phyloP scores from a whole-genome alignment of 2,797 vertebrate species.

The Cynopterus sphinx region DNA sequence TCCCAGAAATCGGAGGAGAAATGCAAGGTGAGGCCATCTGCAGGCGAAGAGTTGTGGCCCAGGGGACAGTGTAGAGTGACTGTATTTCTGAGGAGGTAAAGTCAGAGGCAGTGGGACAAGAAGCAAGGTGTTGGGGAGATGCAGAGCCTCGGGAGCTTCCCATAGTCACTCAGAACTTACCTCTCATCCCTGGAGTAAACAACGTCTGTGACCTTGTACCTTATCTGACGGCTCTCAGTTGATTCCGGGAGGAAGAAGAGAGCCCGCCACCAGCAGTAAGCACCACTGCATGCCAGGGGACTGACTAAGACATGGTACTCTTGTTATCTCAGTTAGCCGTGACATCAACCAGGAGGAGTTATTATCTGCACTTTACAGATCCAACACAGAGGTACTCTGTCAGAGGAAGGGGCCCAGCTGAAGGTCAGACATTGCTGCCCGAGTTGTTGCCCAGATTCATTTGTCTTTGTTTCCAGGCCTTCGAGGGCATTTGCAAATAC shows the following conservation, averaged over 20 bases:
- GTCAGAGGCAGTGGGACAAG: background rate
- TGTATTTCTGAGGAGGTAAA: background rate
- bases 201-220: background rate
- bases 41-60: too few relatives aligned
- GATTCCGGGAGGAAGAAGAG: background rate
- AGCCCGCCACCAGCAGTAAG: background rate
- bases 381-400: background rate
- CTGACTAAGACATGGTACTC: background rate
- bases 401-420: background rate
- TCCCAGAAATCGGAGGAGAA: too few relatives aligned
- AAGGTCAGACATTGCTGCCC: background rate
- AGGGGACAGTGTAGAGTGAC: background rate
- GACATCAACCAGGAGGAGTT: background rate
- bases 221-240: background rate
- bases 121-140: background rate
- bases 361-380: background rate
- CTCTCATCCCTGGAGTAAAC: background rate
- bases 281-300: background rate
- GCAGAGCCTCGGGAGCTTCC: background rate
- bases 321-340: background rate
- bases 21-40: too few relatives aligned
- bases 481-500: constrained; percentile 58
- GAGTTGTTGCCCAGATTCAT: background rate
- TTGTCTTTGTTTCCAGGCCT: constrained; percentile 59
- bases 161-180: background rate